Evolutionary conservation across 2,113 vertebrate genomes (phyloP).

Genomic region (Osmerus mordax): DNA sequence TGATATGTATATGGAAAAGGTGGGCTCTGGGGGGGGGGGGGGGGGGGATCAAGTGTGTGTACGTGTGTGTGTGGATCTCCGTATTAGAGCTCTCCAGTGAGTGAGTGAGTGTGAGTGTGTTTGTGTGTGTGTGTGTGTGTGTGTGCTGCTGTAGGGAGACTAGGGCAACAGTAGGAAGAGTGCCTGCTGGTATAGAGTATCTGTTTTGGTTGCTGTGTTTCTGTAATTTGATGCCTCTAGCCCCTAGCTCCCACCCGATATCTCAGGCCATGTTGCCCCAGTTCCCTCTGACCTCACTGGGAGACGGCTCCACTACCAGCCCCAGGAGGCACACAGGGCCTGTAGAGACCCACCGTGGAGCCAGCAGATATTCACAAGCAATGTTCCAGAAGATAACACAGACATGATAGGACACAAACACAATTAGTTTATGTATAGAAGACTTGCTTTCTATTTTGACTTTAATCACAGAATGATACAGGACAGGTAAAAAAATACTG

Average conservation of each 20-base stretch:
- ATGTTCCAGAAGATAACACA: not conserved
- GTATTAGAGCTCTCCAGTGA: not conserved
- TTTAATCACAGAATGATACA: too few species aligned
- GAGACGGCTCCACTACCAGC: conserved; percentile 26
- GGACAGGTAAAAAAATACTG: too few species aligned
- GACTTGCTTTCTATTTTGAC: too few species aligned
- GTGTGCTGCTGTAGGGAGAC: conserved; percentile 2
- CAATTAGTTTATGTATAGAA: too few species aligned
- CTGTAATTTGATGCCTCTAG: conserved; percentile 12
- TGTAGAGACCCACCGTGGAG: conserved; percentile 1
- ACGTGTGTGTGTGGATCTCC: too few species aligned
- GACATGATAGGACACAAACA: not conserved
- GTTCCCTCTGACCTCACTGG: conserved; percentile 51
- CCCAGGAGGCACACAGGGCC: conserved; percentile 29
- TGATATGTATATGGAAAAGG: too few species aligned
- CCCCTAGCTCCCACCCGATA: conserved; percentile 10
- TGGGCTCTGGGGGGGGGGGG: too few species aligned
- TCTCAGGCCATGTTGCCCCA: conserved; percentile 48
- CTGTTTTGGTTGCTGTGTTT: not conserved
- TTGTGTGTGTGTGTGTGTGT: not conserved
- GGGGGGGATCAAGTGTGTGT: too few species aligned
- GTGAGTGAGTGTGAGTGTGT: not conserved
- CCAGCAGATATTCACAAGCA: not conserved
- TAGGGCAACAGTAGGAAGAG: conserved; percentile 10
- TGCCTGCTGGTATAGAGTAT: conserved; percentile 7